Evolutionary conservation across 2,797 vertebrate species (phyloP).

Genomic region (Huso huso): DNA sequence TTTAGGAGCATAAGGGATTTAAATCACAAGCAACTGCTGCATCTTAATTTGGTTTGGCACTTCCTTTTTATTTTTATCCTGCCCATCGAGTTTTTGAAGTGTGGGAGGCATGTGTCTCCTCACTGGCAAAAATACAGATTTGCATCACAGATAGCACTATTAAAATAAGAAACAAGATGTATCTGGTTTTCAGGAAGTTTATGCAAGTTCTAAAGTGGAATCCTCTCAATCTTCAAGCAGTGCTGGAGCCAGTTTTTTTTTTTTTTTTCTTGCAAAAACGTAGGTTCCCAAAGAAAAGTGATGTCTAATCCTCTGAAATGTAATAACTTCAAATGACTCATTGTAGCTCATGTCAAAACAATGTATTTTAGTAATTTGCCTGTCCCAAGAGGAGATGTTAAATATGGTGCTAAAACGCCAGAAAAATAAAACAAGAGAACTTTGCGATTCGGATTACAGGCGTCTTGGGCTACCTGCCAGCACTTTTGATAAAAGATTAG

Average conservation of each 20-base stretch:
- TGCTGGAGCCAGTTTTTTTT: not conserved
- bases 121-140: too few relatives aligned
- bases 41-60: too few relatives aligned
- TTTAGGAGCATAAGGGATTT: too few relatives aligned
- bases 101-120: too few relatives aligned
- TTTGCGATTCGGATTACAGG: constrained; percentile 53
- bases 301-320: constrained; percentile 44
- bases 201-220: too few relatives aligned
- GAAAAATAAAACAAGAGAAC: constrained; percentile 37
- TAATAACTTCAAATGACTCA: constrained; percentile 40
- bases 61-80: too few relatives aligned
- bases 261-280: not conserved
- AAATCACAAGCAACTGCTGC: too few relatives aligned
- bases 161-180: too few relatives aligned
- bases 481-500: constrained; percentile 35
- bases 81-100: too few relatives aligned
- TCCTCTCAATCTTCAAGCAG: too few relatives aligned
- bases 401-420: constrained; percentile 52
- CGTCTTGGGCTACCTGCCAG: constrained; percentile 45
- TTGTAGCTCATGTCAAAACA: constrained; percentile 54
- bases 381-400: constrained; percentile 56
- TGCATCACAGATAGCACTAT: too few relatives aligned
- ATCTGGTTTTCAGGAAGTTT: too few relatives aligned
- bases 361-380: constrained; percentile 55
- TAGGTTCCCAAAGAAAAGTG: constrained; percentile 24